Percentiles rank a stretch among this genome's conserved stretches.
Evolutionary conservation across 2,888 invertebrate genomes (phyloP).

Genomic region (Trachelus stipa): DNA sequence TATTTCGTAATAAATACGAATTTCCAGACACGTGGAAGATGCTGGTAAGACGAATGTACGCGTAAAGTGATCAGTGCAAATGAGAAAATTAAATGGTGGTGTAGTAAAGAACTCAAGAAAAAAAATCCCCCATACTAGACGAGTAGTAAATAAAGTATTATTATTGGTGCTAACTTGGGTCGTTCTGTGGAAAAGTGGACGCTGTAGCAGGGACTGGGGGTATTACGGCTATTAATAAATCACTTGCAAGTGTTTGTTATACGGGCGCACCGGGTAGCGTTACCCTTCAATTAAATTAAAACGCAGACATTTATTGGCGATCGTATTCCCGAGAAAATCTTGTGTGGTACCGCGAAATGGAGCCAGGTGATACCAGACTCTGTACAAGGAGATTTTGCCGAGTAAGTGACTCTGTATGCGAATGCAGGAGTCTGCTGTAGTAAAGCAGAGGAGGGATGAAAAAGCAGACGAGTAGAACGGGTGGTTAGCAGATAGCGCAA

Average conservation of each 20-base stretch:
- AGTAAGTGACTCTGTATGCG: background rate
- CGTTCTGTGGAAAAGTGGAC: conserved; percentile 25
- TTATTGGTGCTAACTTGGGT: conserved; percentile 44
- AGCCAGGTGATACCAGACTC: background rate
- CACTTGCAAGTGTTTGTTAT: conserved; percentile 45
- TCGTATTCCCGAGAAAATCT: conserved; percentile 10
- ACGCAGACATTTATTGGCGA: conserved; percentile 37
- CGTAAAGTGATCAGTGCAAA: background rate
- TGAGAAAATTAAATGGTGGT: background rate
- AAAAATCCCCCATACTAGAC: background rate
- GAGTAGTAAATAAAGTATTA: too few relatives aligned
- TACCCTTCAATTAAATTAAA: conserved; percentile 29
- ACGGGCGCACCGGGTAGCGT: conserved; percentile 22
- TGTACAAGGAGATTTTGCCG: background rate
- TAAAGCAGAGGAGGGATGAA: background rate
- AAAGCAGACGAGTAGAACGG: background rate
- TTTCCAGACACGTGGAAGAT: background rate
- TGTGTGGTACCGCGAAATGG: background rate
- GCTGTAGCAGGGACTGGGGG: conserved; percentile 33
- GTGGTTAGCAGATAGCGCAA: background rate
- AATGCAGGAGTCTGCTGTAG: background rate
- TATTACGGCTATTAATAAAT: conserved; percentile 56
- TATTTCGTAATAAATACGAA: conserved; percentile 39
- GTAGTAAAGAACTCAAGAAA: background rate
- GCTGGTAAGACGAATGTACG: background rate